phyloP scores from a whole-genome alignment of 1,140 invertebrate genomes.

The Papilio aristodemus region DNA sequence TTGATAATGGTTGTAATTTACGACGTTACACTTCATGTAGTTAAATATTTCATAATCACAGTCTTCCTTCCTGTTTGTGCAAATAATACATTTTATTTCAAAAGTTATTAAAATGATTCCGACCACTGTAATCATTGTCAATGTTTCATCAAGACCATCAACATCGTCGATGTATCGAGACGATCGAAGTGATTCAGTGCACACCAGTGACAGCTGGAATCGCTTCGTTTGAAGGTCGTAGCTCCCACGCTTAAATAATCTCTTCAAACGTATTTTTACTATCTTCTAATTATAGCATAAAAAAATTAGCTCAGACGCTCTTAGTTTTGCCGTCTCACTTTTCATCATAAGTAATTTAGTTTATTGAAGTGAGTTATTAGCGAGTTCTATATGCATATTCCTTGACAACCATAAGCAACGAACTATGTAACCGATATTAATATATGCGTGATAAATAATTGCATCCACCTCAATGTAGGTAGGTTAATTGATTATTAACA shows the following conservation, averaged over 20 bases:
- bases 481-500: slow-evolving; percentile 14
- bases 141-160: slow-evolving; percentile 20
- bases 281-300: slow-evolving; percentile 62
- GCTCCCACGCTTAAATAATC: slow-evolving; percentile 61
- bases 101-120: slow-evolving; percentile 7
- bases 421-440: slow-evolving; percentile 9
- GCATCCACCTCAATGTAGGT: not conserved
- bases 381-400: not conserved
- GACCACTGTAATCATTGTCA: not conserved
- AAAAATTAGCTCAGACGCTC: slow-evolving; percentile 51
- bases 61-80: slow-evolving; percentile 48
- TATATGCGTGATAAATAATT: slow-evolving; percentile 12
- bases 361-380: not conserved
- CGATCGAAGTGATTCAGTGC: slow-evolving; percentile 45
- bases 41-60: slow-evolving; percentile 46
- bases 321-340: slow-evolving; percentile 41
- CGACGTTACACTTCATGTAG: slow-evolving; percentile 39
- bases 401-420: not conserved
- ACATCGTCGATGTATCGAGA: slow-evolving; percentile 41
- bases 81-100: slow-evolving; percentile 33
- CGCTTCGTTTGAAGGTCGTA: slow-evolving; percentile 62
- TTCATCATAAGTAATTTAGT: slow-evolving; percentile 9
- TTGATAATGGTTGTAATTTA: slow-evolving; percentile 52
- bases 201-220: slow-evolving; percentile 45
- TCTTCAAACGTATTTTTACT: slow-evolving; percentile 65